Evolutionary conservation across 2,888 invertebrate species (phyloP), one percentile per base, ranked within the genome.

Genomic region (Odontocolon sp.): DNA sequence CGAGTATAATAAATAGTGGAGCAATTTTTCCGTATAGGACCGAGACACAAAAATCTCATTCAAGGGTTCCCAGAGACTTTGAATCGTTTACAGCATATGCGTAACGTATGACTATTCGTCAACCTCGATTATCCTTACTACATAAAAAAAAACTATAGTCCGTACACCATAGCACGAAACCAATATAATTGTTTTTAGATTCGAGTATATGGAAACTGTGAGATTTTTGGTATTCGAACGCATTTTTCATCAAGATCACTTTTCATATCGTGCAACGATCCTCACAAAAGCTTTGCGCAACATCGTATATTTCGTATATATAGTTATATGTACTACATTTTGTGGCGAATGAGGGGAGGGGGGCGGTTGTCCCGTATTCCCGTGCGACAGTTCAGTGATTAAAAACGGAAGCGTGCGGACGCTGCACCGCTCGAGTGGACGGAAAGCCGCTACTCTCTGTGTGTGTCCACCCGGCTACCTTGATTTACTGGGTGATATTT

Each of bases 401-500:
- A 85, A 87, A 85, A 87, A 83, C 86, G 88, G 88, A 87, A 87
- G 85, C 81, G 77, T 81, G 81, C 82, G 83, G 82, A 80, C 73
- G 85, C 83, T 77, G 78, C 78, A 70, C 70, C 76, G 75, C 78
- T 78, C 71, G 59, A 81, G 72, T 80, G 81, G 78, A 80, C 78
- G 80, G 80, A 79, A 81, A 63, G 75, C 76, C 36, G 61, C 68
- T 57, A 50, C 54, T 47, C 71, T 68, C 72, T 33, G 57, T 45
- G 59, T 54, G 40, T 70, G 73, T 45, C 73, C 42, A 5, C 16
- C 11, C 72, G 57, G 52, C 71, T 70, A 80, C 79, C 72, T 78
- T 82, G 82, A 83, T 83, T 83, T 83, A 82, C 80, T 81, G 85
- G 85, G 87, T 89, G 89, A 89, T 89, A 89, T 90, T 89, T 90